A percentile compares a stretch with the other conserved stretches of the same genome.
These are phyloP conservation scores for Takifugu rubripes DNA, from an alignment of 2,797 vertebrate genomes.

Conservation along the genomic window DNA sequence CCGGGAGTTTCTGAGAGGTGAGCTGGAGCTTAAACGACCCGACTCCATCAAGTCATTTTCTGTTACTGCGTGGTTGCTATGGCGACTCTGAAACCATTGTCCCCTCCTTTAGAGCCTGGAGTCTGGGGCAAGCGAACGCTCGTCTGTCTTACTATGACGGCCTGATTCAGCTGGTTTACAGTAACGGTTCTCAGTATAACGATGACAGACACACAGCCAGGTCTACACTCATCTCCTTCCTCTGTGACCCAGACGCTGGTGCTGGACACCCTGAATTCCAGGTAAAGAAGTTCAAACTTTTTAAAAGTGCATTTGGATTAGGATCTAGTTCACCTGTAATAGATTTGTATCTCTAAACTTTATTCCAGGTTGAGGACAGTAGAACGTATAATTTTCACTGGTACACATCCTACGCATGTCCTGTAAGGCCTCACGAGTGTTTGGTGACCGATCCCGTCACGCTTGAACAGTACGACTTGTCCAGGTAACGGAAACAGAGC, in stretches of 20 bases:
- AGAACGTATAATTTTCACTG: constrained; percentile 94
- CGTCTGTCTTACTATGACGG: constrained; percentile 90
- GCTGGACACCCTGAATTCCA: constrained; percentile 86
- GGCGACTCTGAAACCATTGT: neutral
- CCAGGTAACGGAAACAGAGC: constrained; percentile 75
- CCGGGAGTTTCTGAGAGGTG: constrained; percentile 11
- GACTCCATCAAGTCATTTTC: neutral
- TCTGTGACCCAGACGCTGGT: constrained; percentile 85
- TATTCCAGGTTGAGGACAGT: constrained; percentile 82
- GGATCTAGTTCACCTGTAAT: neutral
- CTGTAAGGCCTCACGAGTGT: constrained; percentile 86
- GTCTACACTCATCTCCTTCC: constrained; percentile 88
- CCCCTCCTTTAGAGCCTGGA: constrained; percentile 72
- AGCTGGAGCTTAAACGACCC: neutral
- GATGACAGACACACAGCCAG: constrained; percentile 77
- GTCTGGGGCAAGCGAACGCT: constrained; percentile 81
- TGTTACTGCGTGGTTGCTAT: neutral
- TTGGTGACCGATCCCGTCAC: constrained; percentile 84
- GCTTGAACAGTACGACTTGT: constrained; percentile 89
- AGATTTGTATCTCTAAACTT: constrained; percentile 1
- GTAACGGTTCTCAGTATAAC: constrained; percentile 85
- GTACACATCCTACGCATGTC: constrained; percentile 93
- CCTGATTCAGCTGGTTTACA: constrained; percentile 88
- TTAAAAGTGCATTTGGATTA: neutral
- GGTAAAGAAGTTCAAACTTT: constrained; percentile 62